Evolutionary conservation across 2,797 vertebrate species (phyloP).

Genomic region (Sciurus carolinensis): DNA sequence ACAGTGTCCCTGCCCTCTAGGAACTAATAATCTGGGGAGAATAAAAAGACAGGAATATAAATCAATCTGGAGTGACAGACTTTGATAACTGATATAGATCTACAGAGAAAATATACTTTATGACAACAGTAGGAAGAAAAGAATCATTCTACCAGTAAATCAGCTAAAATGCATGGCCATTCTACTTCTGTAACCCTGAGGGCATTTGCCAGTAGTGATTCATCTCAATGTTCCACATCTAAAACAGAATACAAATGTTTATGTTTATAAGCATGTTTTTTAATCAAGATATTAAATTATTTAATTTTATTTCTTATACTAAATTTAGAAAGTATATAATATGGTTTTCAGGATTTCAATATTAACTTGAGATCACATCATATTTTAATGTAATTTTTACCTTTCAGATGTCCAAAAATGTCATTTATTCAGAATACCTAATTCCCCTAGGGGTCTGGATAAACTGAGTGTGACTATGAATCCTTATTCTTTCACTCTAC

Average conservation of each 20-base stretch:
- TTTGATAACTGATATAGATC: conserved; percentile 1
- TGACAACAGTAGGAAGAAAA: background rate
- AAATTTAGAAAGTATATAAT: conserved; percentile 7
- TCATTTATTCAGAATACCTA: background rate
- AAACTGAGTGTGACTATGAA: background rate
- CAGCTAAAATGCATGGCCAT: background rate
- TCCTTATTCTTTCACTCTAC: background rate
- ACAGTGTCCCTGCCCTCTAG: conserved; percentile 17
- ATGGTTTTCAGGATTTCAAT: conserved; percentile 11
- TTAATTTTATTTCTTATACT: conserved; percentile 38
- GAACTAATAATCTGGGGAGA: conserved; percentile 2
- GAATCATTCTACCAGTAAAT: background rate
- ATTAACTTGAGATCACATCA: background rate
- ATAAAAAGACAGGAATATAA: conserved; percentile 10
- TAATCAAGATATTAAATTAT: conserved; percentile 21
- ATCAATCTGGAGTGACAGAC: conserved; percentile 18
- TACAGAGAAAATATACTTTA: conserved; percentile 39
- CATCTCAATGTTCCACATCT: background rate
- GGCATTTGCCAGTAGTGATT: background rate
- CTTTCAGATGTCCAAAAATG: background rate
- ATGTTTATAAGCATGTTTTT: background rate
- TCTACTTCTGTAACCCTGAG: background rate
- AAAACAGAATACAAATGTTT: background rate
- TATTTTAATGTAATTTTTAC: conserved; percentile 55
- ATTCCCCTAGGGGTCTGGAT: background rate